These are phyloP conservation scores for Zelleria hepariella DNA, from an alignment of 2,888 invertebrate genomes.

Conservation along the genomic window DNA sequence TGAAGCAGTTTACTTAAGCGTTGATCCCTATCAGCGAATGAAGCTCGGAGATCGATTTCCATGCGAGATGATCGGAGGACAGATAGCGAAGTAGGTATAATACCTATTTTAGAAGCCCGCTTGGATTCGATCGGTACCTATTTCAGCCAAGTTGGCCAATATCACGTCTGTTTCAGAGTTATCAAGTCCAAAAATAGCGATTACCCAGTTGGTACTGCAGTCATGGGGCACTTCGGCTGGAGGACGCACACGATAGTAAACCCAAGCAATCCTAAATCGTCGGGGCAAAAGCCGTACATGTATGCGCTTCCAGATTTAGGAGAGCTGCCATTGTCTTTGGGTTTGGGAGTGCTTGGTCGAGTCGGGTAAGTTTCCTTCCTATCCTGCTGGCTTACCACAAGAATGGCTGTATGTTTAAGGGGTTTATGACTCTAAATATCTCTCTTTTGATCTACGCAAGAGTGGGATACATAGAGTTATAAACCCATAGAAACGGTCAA, in stretches of 20 bases:
- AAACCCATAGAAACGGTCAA: too few relatives aligned
- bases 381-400: too few relatives aligned
- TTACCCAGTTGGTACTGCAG: conserved; percentile 73
- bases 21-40: conserved; percentile 75
- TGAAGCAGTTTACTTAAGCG: conserved; percentile 77
- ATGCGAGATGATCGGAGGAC: conserved; percentile 77
- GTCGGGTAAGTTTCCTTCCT: conserved; percentile 73
- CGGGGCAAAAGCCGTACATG: conserved; percentile 36
- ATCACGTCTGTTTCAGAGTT: conserved; percentile 59
- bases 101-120: too few relatives aligned
- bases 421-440: too few relatives aligned
- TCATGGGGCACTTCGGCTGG: conserved; percentile 79
- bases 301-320: conserved; percentile 69
- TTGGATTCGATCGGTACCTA: too few relatives aligned
- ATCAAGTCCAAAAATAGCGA: conserved; percentile 73
- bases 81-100: conserved; percentile 77
- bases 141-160: too few relatives aligned
- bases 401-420: too few relatives aligned
- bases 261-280: conserved; percentile 33
- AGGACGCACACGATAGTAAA: conserved; percentile 70
- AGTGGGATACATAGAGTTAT: too few relatives aligned
- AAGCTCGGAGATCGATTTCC: conserved; percentile 49
- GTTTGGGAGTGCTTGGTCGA: conserved; percentile 75
- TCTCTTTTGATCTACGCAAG: too few relatives aligned
- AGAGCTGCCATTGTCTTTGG: conserved; percentile 69